Evolutionary conservation across 2,797 vertebrate species (phyloP).

Genomic region (Okamejei kenojei): DNA sequence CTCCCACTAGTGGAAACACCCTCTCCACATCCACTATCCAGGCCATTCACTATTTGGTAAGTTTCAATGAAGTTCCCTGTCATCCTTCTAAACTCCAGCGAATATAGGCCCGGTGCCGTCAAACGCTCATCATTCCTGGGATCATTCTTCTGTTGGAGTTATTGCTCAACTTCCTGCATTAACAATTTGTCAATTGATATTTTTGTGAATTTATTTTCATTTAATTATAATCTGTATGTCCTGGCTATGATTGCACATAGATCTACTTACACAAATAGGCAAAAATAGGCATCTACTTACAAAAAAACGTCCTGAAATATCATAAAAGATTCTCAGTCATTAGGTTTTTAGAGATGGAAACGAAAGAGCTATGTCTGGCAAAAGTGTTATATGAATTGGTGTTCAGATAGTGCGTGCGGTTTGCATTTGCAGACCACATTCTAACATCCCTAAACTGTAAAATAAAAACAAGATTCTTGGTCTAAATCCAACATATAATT

Average conservation of each 20-base stretch:
- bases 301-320: neutral
- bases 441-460: neutral
- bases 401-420: neutral
- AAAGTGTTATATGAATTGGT: neutral
- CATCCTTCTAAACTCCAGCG: too few relatives aligned
- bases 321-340: neutral
- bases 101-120: too few relatives aligned
- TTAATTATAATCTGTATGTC: neutral
- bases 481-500: conserved; percentile 15
- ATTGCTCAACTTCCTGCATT: too few relatives aligned
- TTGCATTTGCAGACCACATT: neutral
- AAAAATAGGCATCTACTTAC: neutral
- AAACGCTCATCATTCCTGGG: too few relatives aligned
- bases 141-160: neutral
- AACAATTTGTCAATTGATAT: neutral
- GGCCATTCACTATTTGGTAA: too few relatives aligned
- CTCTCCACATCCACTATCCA: too few relatives aligned
- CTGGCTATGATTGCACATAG: neutral
- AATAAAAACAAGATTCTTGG: neutral
- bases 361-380: neutral
- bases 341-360: neutral
- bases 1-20: too few relatives aligned
- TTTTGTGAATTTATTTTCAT: neutral
- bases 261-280: neutral
- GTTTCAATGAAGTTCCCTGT: too few relatives aligned